Conservation (phyloP, 1,140 invertebrate genomes). For the Chironomus striatipennis region DNA sequence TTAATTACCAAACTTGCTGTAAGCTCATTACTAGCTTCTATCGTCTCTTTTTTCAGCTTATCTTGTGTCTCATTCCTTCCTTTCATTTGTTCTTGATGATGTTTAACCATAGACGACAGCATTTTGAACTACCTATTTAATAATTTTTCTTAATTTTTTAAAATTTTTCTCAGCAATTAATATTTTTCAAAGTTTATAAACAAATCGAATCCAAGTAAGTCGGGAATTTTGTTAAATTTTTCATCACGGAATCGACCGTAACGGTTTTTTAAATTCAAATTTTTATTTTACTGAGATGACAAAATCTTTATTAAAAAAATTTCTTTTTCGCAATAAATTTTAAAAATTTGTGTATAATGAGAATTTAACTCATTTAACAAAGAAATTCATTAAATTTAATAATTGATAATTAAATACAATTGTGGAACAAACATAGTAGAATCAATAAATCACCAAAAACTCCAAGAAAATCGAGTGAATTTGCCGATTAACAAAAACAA, state of each 20-base stretch:
- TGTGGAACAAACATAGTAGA: not conserved
- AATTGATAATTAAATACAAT: not conserved
- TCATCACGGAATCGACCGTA: not conserved
- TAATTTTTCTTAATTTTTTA: conserved; percentile 17
- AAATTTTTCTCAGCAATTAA: not conserved
- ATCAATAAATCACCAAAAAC: not conserved
- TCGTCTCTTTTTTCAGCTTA: conserved; percentile 72
- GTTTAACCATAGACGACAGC: conserved; percentile 79
- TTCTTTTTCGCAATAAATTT: not conserved
- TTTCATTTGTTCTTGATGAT: conserved; percentile 71
- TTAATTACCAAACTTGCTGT: conserved; percentile 70
- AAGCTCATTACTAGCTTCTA: conserved; percentile 81
- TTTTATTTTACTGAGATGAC: not conserved
- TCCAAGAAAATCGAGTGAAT: not conserved
- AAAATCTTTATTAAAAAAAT: not conserved
- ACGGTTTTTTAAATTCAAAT: not conserved
- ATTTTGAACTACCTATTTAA: conserved; percentile 45
- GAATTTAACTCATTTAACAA: not conserved
- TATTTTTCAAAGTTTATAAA: conserved; percentile 21
- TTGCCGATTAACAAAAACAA: not conserved
- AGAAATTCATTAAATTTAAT: not conserved
- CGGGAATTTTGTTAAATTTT: not conserved
- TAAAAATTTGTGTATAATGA: too few species aligned
- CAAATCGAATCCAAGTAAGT: not conserved
- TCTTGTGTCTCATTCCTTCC: conserved; percentile 75